Evolutionary conservation across 2,113 vertebrate species (phyloP), one percentile per base, ranked within the genome.

Genomic region (Psammodynastes pulverulentus): DNA sequence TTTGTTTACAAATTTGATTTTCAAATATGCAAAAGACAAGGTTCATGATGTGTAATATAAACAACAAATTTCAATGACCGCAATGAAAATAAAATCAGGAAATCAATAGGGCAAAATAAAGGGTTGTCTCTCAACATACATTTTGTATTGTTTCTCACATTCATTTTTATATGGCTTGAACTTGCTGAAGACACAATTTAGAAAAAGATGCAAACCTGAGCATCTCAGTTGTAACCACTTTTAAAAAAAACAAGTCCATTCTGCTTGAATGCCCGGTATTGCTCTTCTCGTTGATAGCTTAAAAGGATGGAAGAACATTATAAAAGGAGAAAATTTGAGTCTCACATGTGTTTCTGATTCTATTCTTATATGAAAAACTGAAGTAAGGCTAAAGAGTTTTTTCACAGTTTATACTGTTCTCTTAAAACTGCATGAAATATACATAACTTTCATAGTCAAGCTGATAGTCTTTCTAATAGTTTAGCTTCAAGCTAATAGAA

Each of bases 401-500:
- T 95, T 95, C 94, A 94, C 84, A 88, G 94, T 88, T 96, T 90
- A 94, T 94, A 95, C 93, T 92, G 94, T 34, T 48, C 91, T 95
- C 89, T 94, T 94, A 91, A 91, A 96, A 87, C 45, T 91, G 58
- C 12, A 8, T 15, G 94, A 95, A 88, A 95, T 96, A 95, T 91
- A 94, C 95, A 94, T 91, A 86, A 62, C 91, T 96, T 85, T 94
- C 24, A 5, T 49, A 94, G 91, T 90, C 94, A 93, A 91, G 92
- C 90, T 23, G 91, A 91, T 34, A 89, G 45, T 91, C 92, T 95
- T 94, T 94, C 91, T 89, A 48, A 43, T 91, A 92, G 94, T 21
- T 95, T 95, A 97, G 95, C 91, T 95, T 94, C 34, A 92, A 87
- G 92, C 94, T 95, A 96, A 96, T 92, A 89, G 94, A 96, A 94